phyloP scores from a whole-genome alignment of 2,888 invertebrate genomes.

The Conomelus anceps region DNA sequence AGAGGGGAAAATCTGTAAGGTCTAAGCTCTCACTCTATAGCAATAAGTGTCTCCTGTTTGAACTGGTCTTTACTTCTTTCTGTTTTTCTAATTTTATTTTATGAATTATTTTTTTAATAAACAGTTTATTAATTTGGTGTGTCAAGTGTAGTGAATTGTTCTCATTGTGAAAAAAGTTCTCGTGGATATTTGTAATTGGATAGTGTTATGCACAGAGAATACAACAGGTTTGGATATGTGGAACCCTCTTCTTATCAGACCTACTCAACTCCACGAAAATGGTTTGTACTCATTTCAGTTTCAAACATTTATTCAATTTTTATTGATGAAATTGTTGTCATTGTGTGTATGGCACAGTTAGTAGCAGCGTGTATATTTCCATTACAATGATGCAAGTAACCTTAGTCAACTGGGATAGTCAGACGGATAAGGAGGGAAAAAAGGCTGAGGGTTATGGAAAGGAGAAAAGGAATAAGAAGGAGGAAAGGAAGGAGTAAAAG shows the following conservation, averaged over 20 bases:
- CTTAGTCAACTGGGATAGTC: too few relatives aligned
- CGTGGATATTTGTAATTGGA: not conserved
- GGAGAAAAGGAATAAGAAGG: not conserved
- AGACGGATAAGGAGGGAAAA: not conserved
- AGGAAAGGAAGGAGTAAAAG: not conserved
- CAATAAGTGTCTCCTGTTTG: too few relatives aligned
- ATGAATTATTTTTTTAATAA: too few relatives aligned
- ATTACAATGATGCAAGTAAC: too few relatives aligned
- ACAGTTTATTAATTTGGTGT: not conserved
- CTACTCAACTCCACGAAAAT: not conserved
- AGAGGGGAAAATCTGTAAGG: too few relatives aligned
- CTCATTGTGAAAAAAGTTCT: too few relatives aligned
- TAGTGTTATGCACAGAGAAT: not conserved
- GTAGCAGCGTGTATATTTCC: too few relatives aligned
- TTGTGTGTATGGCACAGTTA: too few relatives aligned
- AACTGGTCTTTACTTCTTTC: not conserved
- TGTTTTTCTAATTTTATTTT: not conserved
- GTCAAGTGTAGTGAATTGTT: not conserved
- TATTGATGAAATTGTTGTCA: not conserved
- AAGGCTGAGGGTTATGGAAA: not conserved
- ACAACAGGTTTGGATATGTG: not conserved
- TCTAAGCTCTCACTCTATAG: too few relatives aligned
- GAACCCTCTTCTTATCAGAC: not conserved
- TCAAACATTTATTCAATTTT: not conserved
- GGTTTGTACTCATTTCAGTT: not conserved